Percentiles rank a stretch among this genome's conserved stretches.
Evolutionary conservation across 2,113 vertebrate genomes (phyloP).

Genomic region (Ahaetulla prasina): DNA sequence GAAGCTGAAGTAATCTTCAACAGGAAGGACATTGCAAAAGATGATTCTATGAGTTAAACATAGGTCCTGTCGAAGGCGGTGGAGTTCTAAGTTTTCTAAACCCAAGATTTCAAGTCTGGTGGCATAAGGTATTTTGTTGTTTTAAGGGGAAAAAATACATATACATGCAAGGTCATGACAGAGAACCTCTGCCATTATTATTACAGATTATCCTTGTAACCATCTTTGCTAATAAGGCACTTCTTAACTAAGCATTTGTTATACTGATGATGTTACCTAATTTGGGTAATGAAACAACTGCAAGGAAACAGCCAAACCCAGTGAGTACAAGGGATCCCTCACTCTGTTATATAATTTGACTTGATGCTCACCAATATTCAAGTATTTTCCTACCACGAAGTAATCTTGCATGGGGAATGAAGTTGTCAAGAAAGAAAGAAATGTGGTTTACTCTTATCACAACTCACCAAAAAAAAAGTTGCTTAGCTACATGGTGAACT

Average conservation of each 20-base stretch:
- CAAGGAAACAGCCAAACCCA: background rate
- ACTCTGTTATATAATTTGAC: background rate
- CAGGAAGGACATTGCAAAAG: no score
- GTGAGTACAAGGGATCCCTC: background rate
- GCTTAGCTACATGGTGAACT: background rate
- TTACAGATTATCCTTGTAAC: background rate
- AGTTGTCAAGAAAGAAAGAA: background rate
- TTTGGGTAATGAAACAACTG: background rate
- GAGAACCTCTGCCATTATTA: background rate
- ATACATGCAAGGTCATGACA: background rate
- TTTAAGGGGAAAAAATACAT: background rate
- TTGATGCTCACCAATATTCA: constrained; percentile 3
- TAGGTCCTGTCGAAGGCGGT: no score
- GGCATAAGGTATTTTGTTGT: no score
- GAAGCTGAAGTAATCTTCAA: no score
- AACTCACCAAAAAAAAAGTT: background rate
- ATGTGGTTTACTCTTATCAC: background rate
- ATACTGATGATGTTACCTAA: background rate
- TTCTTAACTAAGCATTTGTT: background rate
- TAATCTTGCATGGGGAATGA: constrained; percentile 5
- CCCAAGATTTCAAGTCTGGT: no score
- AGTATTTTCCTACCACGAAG: constrained; percentile 3
- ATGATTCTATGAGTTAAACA: no score
- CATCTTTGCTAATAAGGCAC: background rate
- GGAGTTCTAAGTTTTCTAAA: no score